Evolutionary conservation across 2,888 invertebrate genomes (phyloP).

Genomic region (Xanthia togata): DNA sequence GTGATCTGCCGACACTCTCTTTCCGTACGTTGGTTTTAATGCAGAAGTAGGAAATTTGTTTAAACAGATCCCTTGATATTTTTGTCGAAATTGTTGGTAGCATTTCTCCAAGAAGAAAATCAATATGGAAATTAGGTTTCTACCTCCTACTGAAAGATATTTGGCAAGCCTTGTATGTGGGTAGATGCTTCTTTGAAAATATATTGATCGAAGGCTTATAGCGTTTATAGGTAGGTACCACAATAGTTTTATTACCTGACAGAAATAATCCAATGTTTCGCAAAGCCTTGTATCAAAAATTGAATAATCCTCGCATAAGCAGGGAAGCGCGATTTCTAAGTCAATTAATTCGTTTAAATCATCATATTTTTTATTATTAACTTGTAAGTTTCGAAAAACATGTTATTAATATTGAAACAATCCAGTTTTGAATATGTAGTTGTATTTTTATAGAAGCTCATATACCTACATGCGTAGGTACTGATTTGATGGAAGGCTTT

Average conservation of each 20-base stretch:
- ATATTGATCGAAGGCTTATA: background rate
- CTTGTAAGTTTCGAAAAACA: background rate
- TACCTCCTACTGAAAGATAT: background rate
- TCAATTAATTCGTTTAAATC: conserved; percentile 24
- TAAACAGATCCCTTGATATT: background rate
- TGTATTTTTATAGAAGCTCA: background rate
- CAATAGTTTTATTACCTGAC: conserved; percentile 12
- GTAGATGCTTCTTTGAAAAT: background rate
- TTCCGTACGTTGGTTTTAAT: background rate
- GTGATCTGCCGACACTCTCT: background rate
- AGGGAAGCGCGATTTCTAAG: conserved; percentile 8
- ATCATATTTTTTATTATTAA: conserved; percentile 1
- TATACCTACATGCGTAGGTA: background rate
- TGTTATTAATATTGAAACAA: conserved; percentile 1
- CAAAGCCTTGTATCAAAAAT: conserved; percentile 15
- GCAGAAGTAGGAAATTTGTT: background rate
- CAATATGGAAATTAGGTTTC: background rate
- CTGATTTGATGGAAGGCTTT: conserved; percentile 2
- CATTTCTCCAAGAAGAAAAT: background rate
- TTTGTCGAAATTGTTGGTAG: background rate
- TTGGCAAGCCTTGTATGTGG: background rate
- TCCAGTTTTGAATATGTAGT: background rate
- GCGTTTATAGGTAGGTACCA: conserved; percentile 1
- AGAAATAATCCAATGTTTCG: conserved; percentile 13
- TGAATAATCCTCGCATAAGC: conserved; percentile 12